Evolutionary conservation across 2,888 invertebrate species (phyloP).

Genomic region (Phaedon cochleariae): DNA sequence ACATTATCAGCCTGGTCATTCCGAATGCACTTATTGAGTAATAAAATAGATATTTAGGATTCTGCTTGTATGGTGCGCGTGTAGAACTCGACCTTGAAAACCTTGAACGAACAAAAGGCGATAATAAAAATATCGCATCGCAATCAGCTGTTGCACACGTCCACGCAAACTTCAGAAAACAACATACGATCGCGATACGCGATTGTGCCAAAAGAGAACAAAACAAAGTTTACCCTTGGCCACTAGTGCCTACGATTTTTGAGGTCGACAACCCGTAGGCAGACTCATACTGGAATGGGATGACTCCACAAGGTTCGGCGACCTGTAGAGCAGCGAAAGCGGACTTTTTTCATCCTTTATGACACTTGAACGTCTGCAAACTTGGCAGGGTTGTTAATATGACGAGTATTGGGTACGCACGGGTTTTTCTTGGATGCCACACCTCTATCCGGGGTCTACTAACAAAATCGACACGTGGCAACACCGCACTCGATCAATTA

Average conservation of each 20-base stretch:
- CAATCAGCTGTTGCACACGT: not conserved
- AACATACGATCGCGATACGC: slow-evolving; percentile 10
- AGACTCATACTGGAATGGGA: slow-evolving; percentile 49
- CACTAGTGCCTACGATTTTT: slow-evolving; percentile 49
- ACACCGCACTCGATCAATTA: not conserved
- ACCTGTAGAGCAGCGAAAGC: slow-evolving; percentile 48
- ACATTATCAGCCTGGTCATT: no score
- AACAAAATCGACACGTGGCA: not conserved
- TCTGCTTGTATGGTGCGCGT: no score
- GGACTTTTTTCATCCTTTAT: slow-evolving; percentile 28
- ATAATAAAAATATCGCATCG: not conserved
- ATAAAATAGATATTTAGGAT: no score
- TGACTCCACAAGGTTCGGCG: slow-evolving; percentile 48
- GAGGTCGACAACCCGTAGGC: slow-evolving; percentile 55
- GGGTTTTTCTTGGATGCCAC: no score
- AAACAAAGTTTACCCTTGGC: slow-evolving; percentile 57
- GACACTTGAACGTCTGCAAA: not conserved
- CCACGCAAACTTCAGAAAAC: slow-evolving; percentile 4
- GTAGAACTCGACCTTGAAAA: not conserved
- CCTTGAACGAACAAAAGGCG: not conserved
- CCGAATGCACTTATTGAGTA: no score
- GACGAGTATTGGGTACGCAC: not conserved
- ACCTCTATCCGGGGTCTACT: not conserved
- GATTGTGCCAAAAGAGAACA: slow-evolving; percentile 40
- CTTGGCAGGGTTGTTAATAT: not conserved